Base-by-base conservation (phyloP, 2,888 invertebrate genomes). In the Corbicula japonica region DNA sequence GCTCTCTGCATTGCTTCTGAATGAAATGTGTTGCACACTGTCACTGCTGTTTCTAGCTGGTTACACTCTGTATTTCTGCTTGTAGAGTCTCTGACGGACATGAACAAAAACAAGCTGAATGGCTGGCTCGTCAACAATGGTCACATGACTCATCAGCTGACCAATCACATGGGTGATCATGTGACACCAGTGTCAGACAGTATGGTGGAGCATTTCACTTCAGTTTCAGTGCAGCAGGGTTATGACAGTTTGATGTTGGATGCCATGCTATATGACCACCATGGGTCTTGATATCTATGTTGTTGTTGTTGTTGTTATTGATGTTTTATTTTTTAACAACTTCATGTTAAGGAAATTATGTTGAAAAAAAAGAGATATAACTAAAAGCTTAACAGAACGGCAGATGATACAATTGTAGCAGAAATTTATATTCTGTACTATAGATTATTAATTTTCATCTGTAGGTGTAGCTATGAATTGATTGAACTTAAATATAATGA, bases 231-330 rank as follows among this genome's bases (percentile, higher is more conserved):
- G 34, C 85, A 88, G 74, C 86, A 88, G 56, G 88, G 88, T 1
- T 90, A 90, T 66, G 89, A 90, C 76, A 88, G 83, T 34, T 48
- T 89, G 63, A 18, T 88, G 69, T 26, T 78, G 8, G 65, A 69
- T 12, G 21, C 78, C 1, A 63, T 82, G 48, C 44, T 70, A 12
- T 23, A 38, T 5, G 71, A 71, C 23, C 32, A 50, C 21, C 60
- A 70, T 73, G 70, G 73, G n/a, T 72, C 41, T 30, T 70, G 60
- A 50, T 21, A 15, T 48, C 46, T 30, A 28, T 50, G 18, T 50
- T 2, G 15, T 50, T 23, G n/a, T n/a, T 3, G 12, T 23, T 23
- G 26, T 23, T 50, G 26, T 50, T 50, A 50, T 21, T 50, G 50
- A 10, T 21, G 15, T 28, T 26, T 5, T 12, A 26, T 50, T 28